Conservation (phyloP, 1,140 invertebrate species). For the Tigriopus japonicus region DNA sequence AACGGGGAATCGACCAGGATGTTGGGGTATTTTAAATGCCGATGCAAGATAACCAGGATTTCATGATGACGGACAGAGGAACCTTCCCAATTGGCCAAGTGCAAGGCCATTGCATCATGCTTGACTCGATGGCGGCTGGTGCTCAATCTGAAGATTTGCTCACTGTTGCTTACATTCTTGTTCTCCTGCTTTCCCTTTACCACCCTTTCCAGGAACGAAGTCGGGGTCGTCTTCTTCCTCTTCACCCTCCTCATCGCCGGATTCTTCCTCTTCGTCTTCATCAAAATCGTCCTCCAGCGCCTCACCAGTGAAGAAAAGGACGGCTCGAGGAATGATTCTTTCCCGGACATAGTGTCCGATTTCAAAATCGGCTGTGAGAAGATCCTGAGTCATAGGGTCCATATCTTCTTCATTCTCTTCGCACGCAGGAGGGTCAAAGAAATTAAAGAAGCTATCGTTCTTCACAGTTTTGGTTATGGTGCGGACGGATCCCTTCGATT, state of each 20-base stretch:
- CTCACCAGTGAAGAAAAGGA: conserved; percentile 75
- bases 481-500: conserved; percentile 70
- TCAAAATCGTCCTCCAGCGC: conserved; percentile 21
- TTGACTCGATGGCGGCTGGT: too few species aligned
- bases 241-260: conserved; percentile 18
- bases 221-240: conserved; percentile 20
- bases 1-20: too few species aligned
- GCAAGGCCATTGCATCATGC: too few species aligned
- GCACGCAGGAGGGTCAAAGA: conserved; percentile 65
- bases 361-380: conserved; percentile 82
- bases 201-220: conserved; percentile 17
- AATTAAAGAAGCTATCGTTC: conserved; percentile 95
- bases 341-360: conserved; percentile 94
- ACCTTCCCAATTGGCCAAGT: too few species aligned
- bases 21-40: too few species aligned
- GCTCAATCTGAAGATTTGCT: not conserved
- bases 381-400: conserved; percentile 49
- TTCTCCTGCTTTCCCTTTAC: conserved; percentile 15
- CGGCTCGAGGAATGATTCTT: conserved; percentile 71
- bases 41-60: too few species aligned
- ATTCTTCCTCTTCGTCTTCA: conserved; percentile 20
- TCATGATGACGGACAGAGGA: too few species aligned
- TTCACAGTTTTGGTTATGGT: conserved; percentile 62
- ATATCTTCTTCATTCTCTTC: conserved; percentile 34
- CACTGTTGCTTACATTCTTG: conserved; percentile 19